Percentiles rank a stretch among this genome's conserved stretches.
Evolutionary conservation across 2,888 invertebrate species (phyloP).

Genomic region (Chymomyza amoena): DNA sequence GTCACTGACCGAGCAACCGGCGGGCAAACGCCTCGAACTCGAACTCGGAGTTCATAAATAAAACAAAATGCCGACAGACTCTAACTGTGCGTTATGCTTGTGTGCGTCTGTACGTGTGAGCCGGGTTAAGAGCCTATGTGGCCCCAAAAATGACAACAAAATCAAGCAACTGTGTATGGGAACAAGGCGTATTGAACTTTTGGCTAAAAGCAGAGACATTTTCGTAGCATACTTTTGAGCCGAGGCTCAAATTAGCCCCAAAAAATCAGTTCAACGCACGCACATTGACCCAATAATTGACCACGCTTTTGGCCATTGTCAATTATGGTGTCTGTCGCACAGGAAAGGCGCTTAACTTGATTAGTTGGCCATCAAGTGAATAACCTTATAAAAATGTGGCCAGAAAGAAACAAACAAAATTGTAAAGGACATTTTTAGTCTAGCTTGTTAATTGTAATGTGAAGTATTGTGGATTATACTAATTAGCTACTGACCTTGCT

Average conservation of each 20-base stretch:
- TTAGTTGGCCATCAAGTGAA: not conserved
- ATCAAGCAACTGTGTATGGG: slow-evolving; percentile 6
- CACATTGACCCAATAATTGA: slow-evolving; percentile 64
- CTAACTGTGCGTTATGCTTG: slow-evolving; percentile 1
- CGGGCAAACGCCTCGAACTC: not conserved
- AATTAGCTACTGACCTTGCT: no score
- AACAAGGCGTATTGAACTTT: slow-evolving; percentile 45
- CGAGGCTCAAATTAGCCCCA: slow-evolving; percentile 20
- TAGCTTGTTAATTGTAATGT: not conserved
- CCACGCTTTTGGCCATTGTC: slow-evolving; percentile 8
- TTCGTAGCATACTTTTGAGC: slow-evolving; percentile 57
- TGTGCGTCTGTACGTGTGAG: not conserved
- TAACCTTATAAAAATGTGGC: slow-evolving; percentile 10
- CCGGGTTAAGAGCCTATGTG: slow-evolving; percentile 5
- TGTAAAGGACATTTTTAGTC: no score
- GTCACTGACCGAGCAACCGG: slow-evolving; percentile 54
- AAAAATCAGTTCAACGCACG: slow-evolving; percentile 52
- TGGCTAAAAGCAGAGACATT: slow-evolving; percentile 27
- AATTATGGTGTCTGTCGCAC: slow-evolving; percentile 15
- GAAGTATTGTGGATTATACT: no score
- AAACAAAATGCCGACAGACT: slow-evolving; percentile 13
- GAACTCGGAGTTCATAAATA: slow-evolving; percentile 26
- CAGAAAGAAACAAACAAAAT: not conserved
- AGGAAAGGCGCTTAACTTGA: slow-evolving; percentile 2
- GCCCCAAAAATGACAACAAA: not conserved